Evolutionary conservation across 2,888 invertebrate genomes (phyloP), one percentile per base, ranked within the genome.

Genomic region (Romanomermis culicivorax): DNA sequence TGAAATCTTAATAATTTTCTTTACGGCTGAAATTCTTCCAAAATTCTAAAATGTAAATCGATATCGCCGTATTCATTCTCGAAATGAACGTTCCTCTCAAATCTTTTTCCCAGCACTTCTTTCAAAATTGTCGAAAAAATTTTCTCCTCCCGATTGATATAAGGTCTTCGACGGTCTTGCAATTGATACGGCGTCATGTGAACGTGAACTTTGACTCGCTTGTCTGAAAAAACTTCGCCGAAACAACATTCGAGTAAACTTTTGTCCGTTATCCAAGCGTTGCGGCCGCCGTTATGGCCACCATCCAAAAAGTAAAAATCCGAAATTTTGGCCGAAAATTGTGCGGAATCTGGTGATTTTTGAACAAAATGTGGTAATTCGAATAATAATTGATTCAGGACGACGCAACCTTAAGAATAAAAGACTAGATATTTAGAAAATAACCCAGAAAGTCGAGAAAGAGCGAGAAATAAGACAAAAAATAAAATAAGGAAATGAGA

Each of bases 121-220:
- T 74, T 73, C 51, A 87, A 74, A 60, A 77, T 73, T 27, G 78
- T 76, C 1, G 79, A 78, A 72, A 88, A 88, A 0, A 76, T 72
- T 62, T 78, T 79, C 69, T 87, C 84, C 71, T 88, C 86, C 60
- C 79, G 77, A 17, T 80, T 78, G 65, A 88, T 83, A 84, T 85
- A 86, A 7, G 82, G 82, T 55, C 86, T 75, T 29, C 79, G 75
- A 58, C 79, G 78, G 68, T 86, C 85, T 59, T 77, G 75, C 54
- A 86, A 79, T 72, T 88, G 87, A 72, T 87, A 87, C n/a, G 86
- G 86, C 45, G 85, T 83, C 55, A 88, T 83, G 71, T 87, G 85
- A 42, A 85, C 77, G 65, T 78, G 78, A 54, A 85, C 75, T 59
- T 77, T 75, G 63, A 84, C 78, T 52, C 77, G 24, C 11, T 36